Evolutionary conservation across 64 coral and sea anemone species (phyloP).

Genomic region (Astreopora myriophthalma): DNA sequence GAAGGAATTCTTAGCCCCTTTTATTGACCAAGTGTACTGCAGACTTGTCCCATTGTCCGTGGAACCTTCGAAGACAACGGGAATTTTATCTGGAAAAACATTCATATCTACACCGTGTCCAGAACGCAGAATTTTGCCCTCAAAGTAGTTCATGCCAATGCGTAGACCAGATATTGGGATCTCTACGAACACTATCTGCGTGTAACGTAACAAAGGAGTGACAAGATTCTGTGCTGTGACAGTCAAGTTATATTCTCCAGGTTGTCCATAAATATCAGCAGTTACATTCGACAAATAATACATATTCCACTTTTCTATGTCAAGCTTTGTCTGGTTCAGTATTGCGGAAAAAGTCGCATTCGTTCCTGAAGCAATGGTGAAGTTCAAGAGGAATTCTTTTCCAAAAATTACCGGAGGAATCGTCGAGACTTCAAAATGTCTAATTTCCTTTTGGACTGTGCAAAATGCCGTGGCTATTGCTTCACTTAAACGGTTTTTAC

Average conservation of each 20-base stretch:
- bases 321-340: not conserved
- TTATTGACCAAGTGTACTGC: slow-evolving; percentile 2
- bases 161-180: slow-evolving; percentile 17
- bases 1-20: not conserved
- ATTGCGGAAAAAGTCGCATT: slow-evolving; percentile 53
- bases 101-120: slow-evolving; percentile 43
- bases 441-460: slow-evolving; percentile 58
- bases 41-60: slow-evolving; percentile 12
- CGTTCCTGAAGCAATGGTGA: slow-evolving; percentile 36
- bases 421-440: slow-evolving; percentile 16
- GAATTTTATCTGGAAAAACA: slow-evolving; percentile 32
- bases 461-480: not conserved
- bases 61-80: slow-evolving; percentile 7
- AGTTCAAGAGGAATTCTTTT: slow-evolving; percentile 17
- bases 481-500: slow-evolving; percentile 61
- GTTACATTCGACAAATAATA: slow-evolving; percentile 6
- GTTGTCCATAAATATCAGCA: not conserved
- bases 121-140: not conserved
- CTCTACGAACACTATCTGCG: slow-evolving; percentile 45
- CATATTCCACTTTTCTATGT: not conserved
- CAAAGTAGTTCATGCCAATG: slow-evolving; percentile 2
- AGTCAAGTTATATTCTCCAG: slow-evolving; percentile 29
- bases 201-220: not conserved
- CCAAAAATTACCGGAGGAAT: slow-evolving; percentile 51
- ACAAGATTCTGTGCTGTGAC: slow-evolving; percentile 68